phyloP scores from a whole-genome alignment of 2,888 invertebrate species.

The Sipha maydis region DNA sequence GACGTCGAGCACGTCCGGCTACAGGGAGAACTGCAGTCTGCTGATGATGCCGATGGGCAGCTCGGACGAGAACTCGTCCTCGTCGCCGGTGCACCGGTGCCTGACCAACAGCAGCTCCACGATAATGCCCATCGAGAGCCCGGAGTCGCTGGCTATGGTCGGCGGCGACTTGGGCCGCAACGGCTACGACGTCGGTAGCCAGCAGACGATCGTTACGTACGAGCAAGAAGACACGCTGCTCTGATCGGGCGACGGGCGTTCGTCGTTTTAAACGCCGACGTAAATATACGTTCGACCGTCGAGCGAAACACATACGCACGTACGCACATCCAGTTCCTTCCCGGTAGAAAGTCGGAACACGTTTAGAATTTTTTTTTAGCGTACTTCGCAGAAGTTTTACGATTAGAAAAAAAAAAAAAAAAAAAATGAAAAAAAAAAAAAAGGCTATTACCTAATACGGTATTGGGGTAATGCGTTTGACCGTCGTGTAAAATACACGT shows the following conservation, averaged over 20 bases:
- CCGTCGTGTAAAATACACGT: no score
- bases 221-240: conserved; percentile 52
- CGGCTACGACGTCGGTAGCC: conserved; percentile 32
- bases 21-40: conserved; percentile 72
- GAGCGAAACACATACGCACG: no score
- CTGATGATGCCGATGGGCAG: conserved; percentile 70
- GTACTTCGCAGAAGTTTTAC: no score
- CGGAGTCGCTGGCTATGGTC: background rate
- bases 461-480: no score
- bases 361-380: no score
- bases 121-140: conserved; percentile 30
- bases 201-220: conserved; percentile 20
- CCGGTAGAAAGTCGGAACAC: no score
- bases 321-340: no score
- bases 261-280: no score
- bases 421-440: no score
- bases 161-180: background rate
- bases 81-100: conserved; percentile 30
- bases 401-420: no score
- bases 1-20: conserved; percentile 70
- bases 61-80: conserved; percentile 55
- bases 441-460: no score
- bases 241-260: background rate
- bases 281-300: no score
- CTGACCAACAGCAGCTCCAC: conserved; percentile 50